Percentiles rank a stretch among this genome's conserved stretches.
phyloP scores from a whole-genome alignment of 2,797 vertebrate species.

The Prionace glauca region DNA sequence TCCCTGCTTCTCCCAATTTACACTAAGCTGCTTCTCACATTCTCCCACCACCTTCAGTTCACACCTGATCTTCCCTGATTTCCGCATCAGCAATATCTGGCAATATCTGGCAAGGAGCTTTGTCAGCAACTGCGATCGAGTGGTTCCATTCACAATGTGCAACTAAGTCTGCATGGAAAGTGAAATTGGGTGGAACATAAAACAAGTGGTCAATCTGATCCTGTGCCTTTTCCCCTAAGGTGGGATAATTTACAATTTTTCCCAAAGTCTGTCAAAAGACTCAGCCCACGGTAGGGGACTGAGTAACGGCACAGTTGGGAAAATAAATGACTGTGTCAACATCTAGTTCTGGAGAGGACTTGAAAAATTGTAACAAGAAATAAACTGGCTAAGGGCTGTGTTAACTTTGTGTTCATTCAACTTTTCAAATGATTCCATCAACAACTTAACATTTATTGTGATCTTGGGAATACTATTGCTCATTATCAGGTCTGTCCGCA shows the following conservation, averaged over 20 bases:
- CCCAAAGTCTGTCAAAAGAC: not conserved
- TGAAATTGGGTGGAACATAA: not conserved
- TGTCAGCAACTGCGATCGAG: not conserved
- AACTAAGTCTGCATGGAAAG: not conserved
- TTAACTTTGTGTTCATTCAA: not conserved
- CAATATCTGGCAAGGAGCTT: too few relatives aligned
- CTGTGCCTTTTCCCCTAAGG: not conserved
- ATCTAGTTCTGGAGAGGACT: not conserved
- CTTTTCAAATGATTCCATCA: too few relatives aligned
- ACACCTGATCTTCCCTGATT: not conserved
- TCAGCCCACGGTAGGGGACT: not conserved
- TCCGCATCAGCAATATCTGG: not conserved
- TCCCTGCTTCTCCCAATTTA: not conserved
- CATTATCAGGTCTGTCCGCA: not conserved
- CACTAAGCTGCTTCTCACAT: not conserved
- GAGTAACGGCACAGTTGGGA: not conserved
- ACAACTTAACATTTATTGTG: not conserved
- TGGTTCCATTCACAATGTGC: not conserved
- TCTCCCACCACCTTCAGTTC: not conserved
- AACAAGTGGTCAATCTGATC: not conserved
- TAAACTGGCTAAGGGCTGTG: not conserved
- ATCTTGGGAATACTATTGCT: not conserved
- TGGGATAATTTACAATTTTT: not conserved
- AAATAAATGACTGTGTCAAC: not conserved
- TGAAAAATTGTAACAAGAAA: not conserved